These are phyloP conservation scores for Andrena cerasifolii DNA, from an alignment of 1,140 invertebrate genomes.

Conservation along the genomic window DNA sequence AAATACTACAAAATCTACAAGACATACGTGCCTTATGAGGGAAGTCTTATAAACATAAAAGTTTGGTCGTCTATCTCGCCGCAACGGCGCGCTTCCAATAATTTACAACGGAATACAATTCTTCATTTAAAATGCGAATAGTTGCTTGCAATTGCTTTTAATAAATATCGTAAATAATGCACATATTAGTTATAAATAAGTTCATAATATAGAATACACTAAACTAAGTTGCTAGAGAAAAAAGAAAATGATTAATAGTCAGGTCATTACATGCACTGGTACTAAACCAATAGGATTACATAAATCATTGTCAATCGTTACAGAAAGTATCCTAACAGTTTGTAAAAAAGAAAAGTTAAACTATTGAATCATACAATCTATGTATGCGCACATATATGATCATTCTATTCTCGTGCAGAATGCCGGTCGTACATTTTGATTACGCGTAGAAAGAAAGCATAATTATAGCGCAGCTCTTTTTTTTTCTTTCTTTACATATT, in stretches of 20 bases:
- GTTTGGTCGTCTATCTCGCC: conserved; percentile 49
- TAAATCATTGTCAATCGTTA: conserved; percentile 55
- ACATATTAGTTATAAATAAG: conserved; percentile 75
- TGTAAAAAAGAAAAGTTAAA: conserved; percentile 57
- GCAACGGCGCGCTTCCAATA: conserved; percentile 53
- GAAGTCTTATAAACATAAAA: conserved; percentile 59
- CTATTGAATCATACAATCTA: conserved; percentile 59
- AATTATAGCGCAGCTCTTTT: conserved; percentile 42
- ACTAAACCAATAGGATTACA: conserved; percentile 64
- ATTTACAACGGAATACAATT: conserved; percentile 71
- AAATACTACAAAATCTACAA: conserved; percentile 68
- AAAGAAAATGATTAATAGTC: conserved; percentile 59
- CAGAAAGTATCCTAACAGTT: conserved; percentile 51
- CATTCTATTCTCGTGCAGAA: conserved; percentile 57
- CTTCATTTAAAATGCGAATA: conserved; percentile 60
- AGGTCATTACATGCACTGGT: conserved; percentile 64
- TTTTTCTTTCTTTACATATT: conserved; percentile 55
- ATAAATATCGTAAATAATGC: conserved; percentile 77
- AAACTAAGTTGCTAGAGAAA: conserved; percentile 56
- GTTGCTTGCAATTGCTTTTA: conserved; percentile 67
- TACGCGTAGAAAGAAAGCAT: conserved; percentile 48
- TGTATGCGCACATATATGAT: conserved; percentile 49
- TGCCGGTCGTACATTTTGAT: conserved; percentile 57
- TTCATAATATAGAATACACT: conserved; percentile 55
- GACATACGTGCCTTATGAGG: conserved; percentile 20